Percentiles rank a stretch among this genome's conserved stretches.
These are phyloP conservation scores for Sarcophaga carnaria DNA, from an alignment of 2,888 invertebrate genomes.

Conservation along the genomic window DNA sequence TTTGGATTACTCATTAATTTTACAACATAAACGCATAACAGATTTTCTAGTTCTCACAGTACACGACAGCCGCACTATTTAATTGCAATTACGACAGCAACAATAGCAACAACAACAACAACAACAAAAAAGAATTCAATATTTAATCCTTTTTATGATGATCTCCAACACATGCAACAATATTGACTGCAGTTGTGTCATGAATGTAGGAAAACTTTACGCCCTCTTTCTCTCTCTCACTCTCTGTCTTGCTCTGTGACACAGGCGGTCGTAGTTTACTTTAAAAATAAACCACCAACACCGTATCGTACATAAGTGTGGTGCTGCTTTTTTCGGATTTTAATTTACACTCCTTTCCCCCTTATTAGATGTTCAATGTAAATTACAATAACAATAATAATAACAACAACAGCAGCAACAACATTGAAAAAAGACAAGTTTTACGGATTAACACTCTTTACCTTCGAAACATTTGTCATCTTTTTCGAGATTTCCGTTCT, in stretches of 20 bases:
- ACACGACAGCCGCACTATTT: conserved; percentile 10
- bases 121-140: conserved; percentile 32
- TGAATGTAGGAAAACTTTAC: not conserved
- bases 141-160: conserved; percentile 70
- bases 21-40: conserved; percentile 19
- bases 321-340: conserved; percentile 22
- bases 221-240: not conserved
- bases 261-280: not conserved
- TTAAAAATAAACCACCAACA: conserved; percentile 42
- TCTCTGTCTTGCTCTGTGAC: not conserved
- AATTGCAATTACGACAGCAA: conserved; percentile 23
- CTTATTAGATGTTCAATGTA: not conserved
- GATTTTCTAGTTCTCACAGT: conserved; percentile 53
- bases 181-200: conserved; percentile 6
- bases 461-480: conserved; percentile 64
- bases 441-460: conserved; percentile 63
- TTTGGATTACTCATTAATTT: conserved; percentile 69
- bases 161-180: conserved; percentile 65
- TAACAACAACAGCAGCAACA: not conserved
- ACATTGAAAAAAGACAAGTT: conserved; percentile 49
- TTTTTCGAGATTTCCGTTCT: conserved; percentile 31
- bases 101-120: conserved; percentile 34
- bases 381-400: not conserved
- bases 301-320: conserved; percentile 25
- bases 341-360: conserved; percentile 25